Evolutionary conservation across 2,797 vertebrate genomes (phyloP).

Genomic region (Danio choprae): DNA sequence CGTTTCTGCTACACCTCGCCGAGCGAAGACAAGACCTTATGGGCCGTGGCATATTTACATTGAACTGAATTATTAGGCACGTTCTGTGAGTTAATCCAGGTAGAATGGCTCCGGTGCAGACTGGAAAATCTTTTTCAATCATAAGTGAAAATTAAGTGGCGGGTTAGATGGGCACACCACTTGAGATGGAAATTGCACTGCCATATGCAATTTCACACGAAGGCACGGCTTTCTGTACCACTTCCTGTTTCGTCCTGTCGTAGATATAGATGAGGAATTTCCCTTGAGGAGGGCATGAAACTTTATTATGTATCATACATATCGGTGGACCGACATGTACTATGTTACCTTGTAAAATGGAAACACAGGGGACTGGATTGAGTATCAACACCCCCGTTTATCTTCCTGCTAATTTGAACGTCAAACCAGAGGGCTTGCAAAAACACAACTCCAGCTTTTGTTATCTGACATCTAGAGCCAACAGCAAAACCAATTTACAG

Average conservation of each 20-base stretch:
- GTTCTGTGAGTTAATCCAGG: conserved; percentile 39
- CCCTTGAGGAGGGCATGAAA: conserved; percentile 25
- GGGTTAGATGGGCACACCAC: conserved; percentile 39
- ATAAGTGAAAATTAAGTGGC: conserved; percentile 64
- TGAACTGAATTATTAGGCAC: conserved; percentile 34
- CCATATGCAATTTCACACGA: conserved; percentile 60
- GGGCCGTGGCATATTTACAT: conserved; percentile 36
- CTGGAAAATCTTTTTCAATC: conserved; percentile 55
- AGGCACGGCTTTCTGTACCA: conserved; percentile 34
- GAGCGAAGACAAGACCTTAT: conserved; percentile 40
- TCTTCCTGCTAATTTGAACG: neutral
- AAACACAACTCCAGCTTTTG: conserved; percentile 14
- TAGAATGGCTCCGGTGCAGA: conserved; percentile 45
- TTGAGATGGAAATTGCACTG: conserved; percentile 62
- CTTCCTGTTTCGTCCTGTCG: conserved; percentile 47
- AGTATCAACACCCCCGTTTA: conserved; percentile 41
- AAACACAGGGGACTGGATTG: conserved; percentile 11
- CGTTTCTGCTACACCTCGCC: conserved; percentile 6
- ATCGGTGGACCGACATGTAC: neutral
- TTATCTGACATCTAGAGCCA: conserved; percentile 52
- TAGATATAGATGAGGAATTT: conserved; percentile 33
- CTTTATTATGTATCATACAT: neutral
- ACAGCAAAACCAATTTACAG: conserved; percentile 51
- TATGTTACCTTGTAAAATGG: conserved; percentile 5
- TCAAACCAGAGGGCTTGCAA: neutral